A percentile compares a stretch with the other conserved stretches of the same genome.
Conservation (phyloP, 2,797 vertebrate species). For the Falco cherrug region DNA sequence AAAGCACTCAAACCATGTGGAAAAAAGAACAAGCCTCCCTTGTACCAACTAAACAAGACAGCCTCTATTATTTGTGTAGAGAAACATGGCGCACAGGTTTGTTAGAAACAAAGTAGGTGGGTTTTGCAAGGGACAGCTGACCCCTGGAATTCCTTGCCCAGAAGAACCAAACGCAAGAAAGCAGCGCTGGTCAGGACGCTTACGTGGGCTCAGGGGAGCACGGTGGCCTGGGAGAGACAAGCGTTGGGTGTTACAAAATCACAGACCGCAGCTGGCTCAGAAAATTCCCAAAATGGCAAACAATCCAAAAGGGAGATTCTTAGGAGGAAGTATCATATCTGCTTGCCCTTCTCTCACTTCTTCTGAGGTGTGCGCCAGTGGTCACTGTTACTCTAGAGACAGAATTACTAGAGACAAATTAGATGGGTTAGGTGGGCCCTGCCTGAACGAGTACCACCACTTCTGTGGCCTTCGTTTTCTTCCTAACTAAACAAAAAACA, state of each 20-base stretch:
- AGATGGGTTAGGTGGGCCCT: background rate
- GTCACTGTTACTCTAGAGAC: too few species aligned
- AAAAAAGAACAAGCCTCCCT: conserved; percentile 35
- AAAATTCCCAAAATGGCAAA: background rate
- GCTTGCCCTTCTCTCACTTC: background rate
- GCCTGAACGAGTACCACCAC: background rate
- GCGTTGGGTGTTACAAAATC: background rate
- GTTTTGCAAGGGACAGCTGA: background rate
- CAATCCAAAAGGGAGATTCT: background rate
- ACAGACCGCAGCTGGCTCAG: background rate
- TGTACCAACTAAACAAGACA: conserved; percentile 34
- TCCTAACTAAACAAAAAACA: background rate
- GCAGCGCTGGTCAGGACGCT: rapidly evolving
- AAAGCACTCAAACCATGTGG: background rate
- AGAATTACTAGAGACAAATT: too few species aligned
- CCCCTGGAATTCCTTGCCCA: background rate
- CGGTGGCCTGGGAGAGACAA: background rate
- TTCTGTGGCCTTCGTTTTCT: rapidly evolving
- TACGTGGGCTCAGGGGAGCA: rapidly evolving
- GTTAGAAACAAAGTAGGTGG: background rate
- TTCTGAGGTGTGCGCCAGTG: background rate
- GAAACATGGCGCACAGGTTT: background rate
- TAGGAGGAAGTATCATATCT: background rate
- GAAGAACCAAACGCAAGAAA: background rate
- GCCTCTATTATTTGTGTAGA: background rate